Base-by-base conservation (phyloP, 2,113 vertebrate species). In the Sorex fumeus region DNA sequence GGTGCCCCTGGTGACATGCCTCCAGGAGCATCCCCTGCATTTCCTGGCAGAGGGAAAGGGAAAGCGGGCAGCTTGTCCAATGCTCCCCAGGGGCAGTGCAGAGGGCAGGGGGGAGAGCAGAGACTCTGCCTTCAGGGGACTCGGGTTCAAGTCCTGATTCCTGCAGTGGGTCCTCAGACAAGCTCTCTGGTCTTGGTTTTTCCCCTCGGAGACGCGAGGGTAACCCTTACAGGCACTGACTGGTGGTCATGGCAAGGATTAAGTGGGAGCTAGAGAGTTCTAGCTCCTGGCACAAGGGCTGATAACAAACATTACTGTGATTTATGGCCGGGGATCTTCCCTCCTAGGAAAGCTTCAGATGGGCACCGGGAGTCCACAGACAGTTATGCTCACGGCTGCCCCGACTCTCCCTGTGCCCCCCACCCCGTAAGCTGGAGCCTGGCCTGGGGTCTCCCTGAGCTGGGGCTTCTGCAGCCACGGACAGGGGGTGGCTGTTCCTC, bases 41-140 rank as follows among this genome's bases (percentile, higher is more conserved):
- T 78, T 67, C 36, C 84, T 50, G 78, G 74, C 27, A 85, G 90
- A 93, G 53, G 80, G 1, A 2, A 69, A 62, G n/a, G 32, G 62
- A 47, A 45, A 34, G 64, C 47, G 11, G 69, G 45, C 32, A 53
- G 74, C 19, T 30, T 57, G 70, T 23, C 45, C 8, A 0, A 18
- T 6, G 28, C 34, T 72, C 34, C 40, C 21, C 19, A 72, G 69
- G 6, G 19, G 3, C 4, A 13, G n/a, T 34, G 69, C 7, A 15
- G 9, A 69, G 11, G 64, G 25, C 3, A 0, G 43, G 16, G 0
- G 34, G 3, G 19, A 28, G 23, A 12, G 10, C 15, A 1, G 0
- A 23, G 75, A 60, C 27, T 83, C 18, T 69, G 66, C 8, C 0
- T 53, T 6, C 15, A 3, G 21, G 21, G n/a, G 2, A 6, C 40